These are phyloP conservation scores for Pseudorectes ferrugineus DNA, from an alignment of 2,113 vertebrate species.

Conservation along the genomic window DNA sequence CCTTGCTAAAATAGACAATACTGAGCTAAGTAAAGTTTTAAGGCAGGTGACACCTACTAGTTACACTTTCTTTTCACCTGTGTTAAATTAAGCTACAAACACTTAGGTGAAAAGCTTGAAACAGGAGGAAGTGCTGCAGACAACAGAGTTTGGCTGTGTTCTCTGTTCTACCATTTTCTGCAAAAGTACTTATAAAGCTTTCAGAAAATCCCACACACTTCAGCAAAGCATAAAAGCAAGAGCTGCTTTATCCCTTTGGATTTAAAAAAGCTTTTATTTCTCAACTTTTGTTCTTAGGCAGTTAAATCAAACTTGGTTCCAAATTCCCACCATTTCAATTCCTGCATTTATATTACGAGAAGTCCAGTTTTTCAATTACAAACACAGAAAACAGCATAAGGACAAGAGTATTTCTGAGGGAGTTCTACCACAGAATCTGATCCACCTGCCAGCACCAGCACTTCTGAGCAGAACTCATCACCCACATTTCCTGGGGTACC, in stretches of 20 bases:
- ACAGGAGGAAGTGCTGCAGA: background rate
- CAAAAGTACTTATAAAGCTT: background rate
- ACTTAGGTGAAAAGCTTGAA: background rate
- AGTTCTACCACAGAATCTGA: background rate
- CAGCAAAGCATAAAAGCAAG: background rate
- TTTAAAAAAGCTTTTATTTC: background rate
- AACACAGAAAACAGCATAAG: background rate
- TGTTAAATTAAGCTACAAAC: background rate
- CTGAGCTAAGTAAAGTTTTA: background rate
- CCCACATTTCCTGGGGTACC: accelerated
- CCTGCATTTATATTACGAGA: background rate
- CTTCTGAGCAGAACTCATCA: background rate
- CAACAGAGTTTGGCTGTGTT: background rate
- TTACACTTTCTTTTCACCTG: background rate
- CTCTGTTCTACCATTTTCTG: background rate
- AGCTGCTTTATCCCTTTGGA: background rate
- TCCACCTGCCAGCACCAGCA: background rate
- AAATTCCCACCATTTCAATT: background rate
- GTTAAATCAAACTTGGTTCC: background rate
- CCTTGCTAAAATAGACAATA: background rate
- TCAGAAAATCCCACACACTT: background rate
- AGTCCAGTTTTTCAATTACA: background rate
- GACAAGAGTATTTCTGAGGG: background rate
- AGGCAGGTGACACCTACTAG: background rate
- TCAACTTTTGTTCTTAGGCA: background rate